These are phyloP conservation scores for Aspidiotus destructor DNA, from an alignment of 2,888 invertebrate species.

Conservation along the genomic window DNA sequence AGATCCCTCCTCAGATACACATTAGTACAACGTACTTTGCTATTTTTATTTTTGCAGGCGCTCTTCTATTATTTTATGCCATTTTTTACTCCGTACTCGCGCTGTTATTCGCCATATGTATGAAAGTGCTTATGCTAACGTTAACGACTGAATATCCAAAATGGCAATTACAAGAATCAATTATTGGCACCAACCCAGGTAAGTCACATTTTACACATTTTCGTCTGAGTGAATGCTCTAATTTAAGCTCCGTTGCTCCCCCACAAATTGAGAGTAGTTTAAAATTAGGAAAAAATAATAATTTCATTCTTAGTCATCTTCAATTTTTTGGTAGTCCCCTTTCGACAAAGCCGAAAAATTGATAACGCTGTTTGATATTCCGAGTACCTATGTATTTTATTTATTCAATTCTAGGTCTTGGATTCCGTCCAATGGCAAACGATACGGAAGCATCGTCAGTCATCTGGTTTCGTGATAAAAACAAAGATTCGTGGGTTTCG, in stretches of 20 bases:
- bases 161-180: conserved; percentile 62
- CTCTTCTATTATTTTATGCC: conserved; percentile 72
- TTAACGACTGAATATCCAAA: conserved; percentile 60
- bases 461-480: conserved; percentile 49
- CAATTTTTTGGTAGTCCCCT: too few species aligned
- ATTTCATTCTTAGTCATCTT: too few species aligned
- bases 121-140: conserved; percentile 67
- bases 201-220: conserved; percentile 20
- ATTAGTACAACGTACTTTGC: not conserved
- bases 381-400: too few species aligned
- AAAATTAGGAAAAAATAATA: too few species aligned
- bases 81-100: conserved; percentile 79
- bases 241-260: too few species aligned
- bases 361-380: too few species aligned
- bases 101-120: conserved; percentile 73
- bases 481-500: conserved; percentile 49
- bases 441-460: conserved; percentile 50
- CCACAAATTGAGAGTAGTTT: too few species aligned
- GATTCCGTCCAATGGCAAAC: conserved; percentile 52
- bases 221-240: too few species aligned
- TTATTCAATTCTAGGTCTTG: conserved; percentile 45
- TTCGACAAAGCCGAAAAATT: too few species aligned
- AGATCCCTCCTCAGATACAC: too few species aligned
- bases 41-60: conserved; percentile 52
- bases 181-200: conserved; percentile 69